Evolutionary conservation across 2,888 invertebrate species (phyloP).

Genomic region (Teleogryllus oceanicus): DNA sequence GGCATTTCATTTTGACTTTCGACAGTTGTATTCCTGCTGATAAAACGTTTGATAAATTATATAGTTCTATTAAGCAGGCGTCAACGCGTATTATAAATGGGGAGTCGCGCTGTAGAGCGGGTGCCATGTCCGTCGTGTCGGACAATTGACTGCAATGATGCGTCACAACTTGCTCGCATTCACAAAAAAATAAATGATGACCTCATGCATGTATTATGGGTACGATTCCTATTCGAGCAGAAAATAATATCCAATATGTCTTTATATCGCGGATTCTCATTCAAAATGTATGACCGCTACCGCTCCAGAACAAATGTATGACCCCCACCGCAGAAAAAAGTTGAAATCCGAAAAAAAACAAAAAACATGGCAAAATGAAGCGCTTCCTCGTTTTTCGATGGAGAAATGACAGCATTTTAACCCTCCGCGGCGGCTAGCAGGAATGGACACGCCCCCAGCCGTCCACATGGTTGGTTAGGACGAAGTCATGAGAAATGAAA

Average conservation of each 20-base stretch:
- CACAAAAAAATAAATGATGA: constrained; percentile 5
- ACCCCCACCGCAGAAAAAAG: background rate
- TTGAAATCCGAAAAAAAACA: background rate
- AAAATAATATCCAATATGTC: background rate
- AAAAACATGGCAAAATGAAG: background rate
- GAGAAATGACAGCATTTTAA: too few relatives aligned
- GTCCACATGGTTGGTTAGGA: too few relatives aligned
- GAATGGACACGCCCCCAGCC: too few relatives aligned
- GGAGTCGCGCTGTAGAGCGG: background rate
- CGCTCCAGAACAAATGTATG: background rate
- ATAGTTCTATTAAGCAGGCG: constrained; percentile 8
- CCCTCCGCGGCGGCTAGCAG: too few relatives aligned
- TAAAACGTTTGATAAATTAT: constrained; percentile 18
- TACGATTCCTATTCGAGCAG: background rate
- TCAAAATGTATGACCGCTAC: background rate
- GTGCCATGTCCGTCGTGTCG: background rate
- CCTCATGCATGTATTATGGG: constrained; percentile 4
- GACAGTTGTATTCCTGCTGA: constrained; percentile 1
- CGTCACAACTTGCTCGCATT: constrained; percentile 5
- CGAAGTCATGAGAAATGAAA: too few relatives aligned
- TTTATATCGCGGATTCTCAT: background rate
- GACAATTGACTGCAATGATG: constrained; percentile 7
- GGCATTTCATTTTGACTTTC: constrained; percentile 4
- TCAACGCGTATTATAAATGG: background rate
- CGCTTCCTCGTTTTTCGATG: too few relatives aligned